Evolutionary conservation across 2,888 invertebrate species (phyloP).

Genomic region (Caenorhabditis japonica): DNA sequence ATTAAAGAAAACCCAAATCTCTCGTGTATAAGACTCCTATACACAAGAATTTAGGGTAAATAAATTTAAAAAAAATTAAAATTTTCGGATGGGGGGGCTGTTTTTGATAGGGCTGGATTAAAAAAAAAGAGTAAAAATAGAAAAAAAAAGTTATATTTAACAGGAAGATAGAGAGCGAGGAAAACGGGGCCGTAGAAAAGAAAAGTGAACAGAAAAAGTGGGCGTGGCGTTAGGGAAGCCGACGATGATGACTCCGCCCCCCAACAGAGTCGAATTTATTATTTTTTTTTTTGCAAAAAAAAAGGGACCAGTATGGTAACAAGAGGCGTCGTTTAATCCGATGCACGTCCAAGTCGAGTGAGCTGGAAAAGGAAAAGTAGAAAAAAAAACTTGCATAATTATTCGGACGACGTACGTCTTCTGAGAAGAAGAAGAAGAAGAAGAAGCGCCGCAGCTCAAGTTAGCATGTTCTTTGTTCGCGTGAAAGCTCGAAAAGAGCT

Average conservation of each 20-base stretch:
- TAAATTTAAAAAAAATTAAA: too few relatives aligned
- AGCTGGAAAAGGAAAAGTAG: too few relatives aligned
- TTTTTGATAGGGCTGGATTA: too few relatives aligned
- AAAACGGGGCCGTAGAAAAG: slow-evolving; percentile 15
- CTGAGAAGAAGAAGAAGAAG: slow-evolving; percentile 3
- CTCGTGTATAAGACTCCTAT: too few relatives aligned
- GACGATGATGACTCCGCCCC: slow-evolving; percentile 34
- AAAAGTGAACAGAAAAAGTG: slow-evolving; percentile 28
- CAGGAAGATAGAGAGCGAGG: slow-evolving; percentile 16
- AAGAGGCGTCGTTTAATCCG: slow-evolving; percentile 42
- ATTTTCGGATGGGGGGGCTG: too few relatives aligned
- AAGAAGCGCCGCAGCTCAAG: neutral
- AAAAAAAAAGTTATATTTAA: neutral
- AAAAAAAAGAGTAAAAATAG: neutral
- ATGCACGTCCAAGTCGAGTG: slow-evolving; percentile 61
- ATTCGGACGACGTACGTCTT: slow-evolving; percentile 33
- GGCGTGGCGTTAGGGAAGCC: slow-evolving; percentile 21
- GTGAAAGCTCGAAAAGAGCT: slow-evolving; percentile 15
- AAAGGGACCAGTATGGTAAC: slow-evolving; percentile 31
- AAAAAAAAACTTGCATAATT: slow-evolving; percentile 52
- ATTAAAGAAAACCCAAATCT: too few relatives aligned
- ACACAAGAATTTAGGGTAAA: too few relatives aligned
- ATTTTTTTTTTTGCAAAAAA: slow-evolving; percentile 24
- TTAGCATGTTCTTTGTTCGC: slow-evolving; percentile 33
- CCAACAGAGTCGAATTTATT: too few relatives aligned